Conservation (phyloP, 2,888 invertebrate species). For the Ochropleura plecta region DNA sequence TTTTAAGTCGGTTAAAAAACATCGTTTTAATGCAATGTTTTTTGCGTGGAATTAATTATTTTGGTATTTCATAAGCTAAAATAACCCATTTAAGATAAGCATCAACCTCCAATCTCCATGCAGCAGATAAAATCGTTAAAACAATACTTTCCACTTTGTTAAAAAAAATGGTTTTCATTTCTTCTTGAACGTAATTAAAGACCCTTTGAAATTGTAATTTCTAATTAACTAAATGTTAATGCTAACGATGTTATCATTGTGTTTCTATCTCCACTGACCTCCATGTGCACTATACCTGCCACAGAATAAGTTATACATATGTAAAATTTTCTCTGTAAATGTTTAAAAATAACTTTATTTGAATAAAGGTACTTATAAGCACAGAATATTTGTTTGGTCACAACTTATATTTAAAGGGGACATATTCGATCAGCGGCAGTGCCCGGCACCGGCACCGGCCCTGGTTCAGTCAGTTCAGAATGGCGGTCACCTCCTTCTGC, state of each 20-base stretch:
- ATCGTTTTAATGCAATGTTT: too few species aligned
- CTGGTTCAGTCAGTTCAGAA: too few species aligned
- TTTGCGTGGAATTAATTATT: too few species aligned
- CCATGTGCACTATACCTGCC: conserved; percentile 30
- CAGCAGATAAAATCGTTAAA: background rate
- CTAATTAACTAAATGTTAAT: conserved; percentile 48
- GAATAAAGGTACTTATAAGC: background rate
- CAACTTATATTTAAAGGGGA: too few species aligned
- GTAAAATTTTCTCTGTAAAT: conserved; percentile 1
- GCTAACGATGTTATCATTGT: conserved; percentile 41
- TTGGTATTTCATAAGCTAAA: too few species aligned
- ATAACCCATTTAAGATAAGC: background rate
- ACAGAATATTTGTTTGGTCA: background rate
- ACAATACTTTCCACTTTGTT: conserved; percentile 39
- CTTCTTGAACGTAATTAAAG: background rate
- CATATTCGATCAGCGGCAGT: too few species aligned
- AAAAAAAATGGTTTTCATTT: conserved; percentile 14
- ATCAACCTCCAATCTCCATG: background rate
- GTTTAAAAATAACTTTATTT: background rate
- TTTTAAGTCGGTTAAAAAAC: too few species aligned
- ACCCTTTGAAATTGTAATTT: conserved; percentile 41
- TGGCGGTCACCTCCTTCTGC: too few species aligned
- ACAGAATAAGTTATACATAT: background rate
- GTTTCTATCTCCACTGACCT: conserved; percentile 39
- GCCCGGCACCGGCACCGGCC: too few species aligned